phyloP scores from a whole-genome alignment of 2,888 invertebrate species.

The Schrankia costaestrigalis region DNA sequence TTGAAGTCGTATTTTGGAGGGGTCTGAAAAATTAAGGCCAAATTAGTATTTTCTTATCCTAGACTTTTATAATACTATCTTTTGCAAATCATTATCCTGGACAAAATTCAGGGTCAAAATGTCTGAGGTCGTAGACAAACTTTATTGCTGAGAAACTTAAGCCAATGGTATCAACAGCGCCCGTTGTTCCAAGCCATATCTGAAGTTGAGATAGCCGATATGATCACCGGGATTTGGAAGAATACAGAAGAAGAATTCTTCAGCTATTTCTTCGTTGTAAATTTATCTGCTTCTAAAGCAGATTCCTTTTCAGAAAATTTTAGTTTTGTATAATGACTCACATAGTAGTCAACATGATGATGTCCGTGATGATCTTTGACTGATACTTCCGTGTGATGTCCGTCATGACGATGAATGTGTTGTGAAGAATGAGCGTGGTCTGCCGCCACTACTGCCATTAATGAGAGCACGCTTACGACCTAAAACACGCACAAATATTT shows the following conservation, averaged over 20 bases:
- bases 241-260: no score
- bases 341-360: conserved; percentile 32
- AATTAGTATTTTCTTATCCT: neutral
- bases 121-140: no score
- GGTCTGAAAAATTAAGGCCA: conserved; percentile 5
- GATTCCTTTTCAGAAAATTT: no score
- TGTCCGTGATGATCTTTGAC: conserved; percentile 15
- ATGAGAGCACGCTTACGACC: conserved; percentile 33
- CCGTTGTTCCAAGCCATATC: no score
- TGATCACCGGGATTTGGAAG: no score
- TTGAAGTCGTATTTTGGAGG: conserved; percentile 48
- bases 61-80: no score
- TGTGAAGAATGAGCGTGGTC: conserved; percentile 55
- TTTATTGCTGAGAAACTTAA: no score
- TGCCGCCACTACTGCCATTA: conserved; percentile 35
- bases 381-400: conserved; percentile 9
- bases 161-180: no score
- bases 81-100: no score
- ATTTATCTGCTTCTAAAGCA: no score
- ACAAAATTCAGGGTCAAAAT: neutral
- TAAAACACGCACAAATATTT: conserved; percentile 4
- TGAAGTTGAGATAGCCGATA: no score
- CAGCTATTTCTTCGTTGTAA: no score
- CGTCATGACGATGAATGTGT: conserved; percentile 34
- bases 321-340: conserved; percentile 13